A percentile compares a stretch with the other conserved stretches of the same genome.
These are phyloP conservation scores for Holacanthella duospinosa DNA, from an alignment of 2,888 invertebrate species.

Conservation along the genomic window DNA sequence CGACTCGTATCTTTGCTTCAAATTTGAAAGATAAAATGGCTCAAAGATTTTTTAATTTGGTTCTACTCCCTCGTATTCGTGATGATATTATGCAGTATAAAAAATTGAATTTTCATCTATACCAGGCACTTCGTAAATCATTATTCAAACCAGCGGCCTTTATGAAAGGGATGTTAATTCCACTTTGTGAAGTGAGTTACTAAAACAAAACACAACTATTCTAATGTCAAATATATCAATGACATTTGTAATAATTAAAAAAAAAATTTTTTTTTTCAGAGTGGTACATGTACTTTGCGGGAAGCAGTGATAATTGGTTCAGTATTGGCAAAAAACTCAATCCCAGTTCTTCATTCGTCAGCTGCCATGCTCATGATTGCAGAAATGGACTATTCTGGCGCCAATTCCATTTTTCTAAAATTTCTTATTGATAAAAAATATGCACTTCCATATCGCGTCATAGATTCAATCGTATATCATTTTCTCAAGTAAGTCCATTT, in stretches of 20 bases:
- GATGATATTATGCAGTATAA: slow-evolving; percentile 95
- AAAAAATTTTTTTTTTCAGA: slow-evolving; percentile 45
- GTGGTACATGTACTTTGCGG: slow-evolving; percentile 84
- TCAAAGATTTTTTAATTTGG: slow-evolving; percentile 84
- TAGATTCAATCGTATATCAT: slow-evolving; percentile 89
- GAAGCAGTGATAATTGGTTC: slow-evolving; percentile 94
- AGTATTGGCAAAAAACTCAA: slow-evolving; percentile 76
- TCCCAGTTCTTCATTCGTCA: slow-evolving; percentile 88
- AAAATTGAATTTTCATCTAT: slow-evolving; percentile 88
- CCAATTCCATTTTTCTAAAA: slow-evolving; percentile 86
- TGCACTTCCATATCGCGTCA: slow-evolving; percentile 85
- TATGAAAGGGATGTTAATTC: slow-evolving; percentile 74
- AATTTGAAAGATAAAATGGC: slow-evolving; percentile 94
- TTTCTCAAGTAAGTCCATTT: slow-evolving; percentile 63
- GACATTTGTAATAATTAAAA: slow-evolving; percentile 33
- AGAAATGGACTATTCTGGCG: slow-evolving; percentile 94
- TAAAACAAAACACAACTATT: not conserved
- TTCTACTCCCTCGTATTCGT: slow-evolving; percentile 80
- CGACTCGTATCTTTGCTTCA: slow-evolving; percentile 90
- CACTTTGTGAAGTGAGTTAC: slow-evolving; percentile 49
- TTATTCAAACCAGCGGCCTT: slow-evolving; percentile 95
- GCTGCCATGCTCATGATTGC: slow-evolving; percentile 91
- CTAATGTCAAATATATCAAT: slow-evolving; percentile 53
- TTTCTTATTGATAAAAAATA: slow-evolving; percentile 95
- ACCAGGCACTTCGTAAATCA: slow-evolving; percentile 83